Evolutionary conservation across 2,113 vertebrate species (phyloP).

Genomic region (Morone chrysops): DNA sequence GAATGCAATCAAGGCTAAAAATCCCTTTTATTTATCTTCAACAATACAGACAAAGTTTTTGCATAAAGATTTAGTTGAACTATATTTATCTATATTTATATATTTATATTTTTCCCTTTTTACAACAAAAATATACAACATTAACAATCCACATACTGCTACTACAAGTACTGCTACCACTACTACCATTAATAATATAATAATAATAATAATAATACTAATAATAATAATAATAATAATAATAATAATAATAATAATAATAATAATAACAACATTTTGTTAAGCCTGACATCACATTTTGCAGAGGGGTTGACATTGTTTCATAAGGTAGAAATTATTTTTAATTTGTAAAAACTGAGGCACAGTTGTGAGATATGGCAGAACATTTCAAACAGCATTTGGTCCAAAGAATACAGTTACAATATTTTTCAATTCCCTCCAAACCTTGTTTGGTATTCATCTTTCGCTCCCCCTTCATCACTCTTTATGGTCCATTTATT

Average conservation of each 20-base stretch:
- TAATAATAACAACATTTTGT: not conserved
- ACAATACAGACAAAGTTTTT: not conserved
- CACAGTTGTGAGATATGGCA: not conserved
- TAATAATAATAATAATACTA: too few species aligned
- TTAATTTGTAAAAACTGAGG: not conserved
- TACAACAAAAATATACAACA: not conserved
- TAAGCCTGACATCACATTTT: not conserved
- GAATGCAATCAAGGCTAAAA: not conserved
- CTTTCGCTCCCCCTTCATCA: not conserved
- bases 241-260: too few species aligned
- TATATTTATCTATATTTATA: too few species aligned
- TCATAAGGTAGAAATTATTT: not conserved
- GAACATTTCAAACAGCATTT: not conserved
- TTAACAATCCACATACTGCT: not conserved
- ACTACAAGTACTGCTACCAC: not conserved
- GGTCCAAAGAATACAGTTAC: not conserved
- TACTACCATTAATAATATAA: not conserved
- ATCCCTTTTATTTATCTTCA: not conserved
- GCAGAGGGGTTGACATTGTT: not conserved
- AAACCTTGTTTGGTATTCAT: slow-evolving; percentile 6
- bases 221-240: not conserved
- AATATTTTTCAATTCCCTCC: not conserved
- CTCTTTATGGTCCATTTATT: slow-evolving; percentile 17
- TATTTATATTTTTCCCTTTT: too few species aligned
- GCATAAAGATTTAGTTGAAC: not conserved